Evolutionary conservation across 2,888 invertebrate species (phyloP), one percentile per base, ranked within the genome.

Genomic region (Rhogogaster chlorosoma): DNA sequence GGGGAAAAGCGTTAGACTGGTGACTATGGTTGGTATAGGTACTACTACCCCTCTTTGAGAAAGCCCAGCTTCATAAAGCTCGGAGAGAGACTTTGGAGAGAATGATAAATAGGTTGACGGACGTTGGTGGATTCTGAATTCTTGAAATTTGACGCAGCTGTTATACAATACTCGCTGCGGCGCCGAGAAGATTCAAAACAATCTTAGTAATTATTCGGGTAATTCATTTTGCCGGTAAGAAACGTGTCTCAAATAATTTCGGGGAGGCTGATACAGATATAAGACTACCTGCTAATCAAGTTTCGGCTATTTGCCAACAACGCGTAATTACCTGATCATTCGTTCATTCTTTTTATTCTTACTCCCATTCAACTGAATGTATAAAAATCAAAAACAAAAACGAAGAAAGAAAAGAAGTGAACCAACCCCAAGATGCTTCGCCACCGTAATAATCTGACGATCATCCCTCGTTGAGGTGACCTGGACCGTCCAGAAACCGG

Each of bases 21-120:
- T 49, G 49, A 29, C n/a, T 38, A 38, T 22, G 71, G 42, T 42
- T 12, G 38, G 67, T 29, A 15, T 36, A 6, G 36, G 7, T 70
- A 26, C 32, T 70, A 26, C 32, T 67, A 67, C 67, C 71, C 22
- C 71, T 22, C 42, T 22, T 22, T 18, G 5, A 22, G 71, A 42
- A 42, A 73, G 6, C 12, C 15, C n/a, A 2, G 7, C 10, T 18
- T 18, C 9, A n/a, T 22, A 42, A 42, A 38, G 36, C n/a, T 45
- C 45, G 45, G 77, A 77, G 15, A 77, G 15, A 77, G 53, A 29
- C 6, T 77, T 77, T 29, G 9, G 10, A 7, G 53, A 29, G 53
- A 77, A 53, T 77, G 77, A 77, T 77, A 77, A 77, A 77, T 49
- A 77, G 53, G 49, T 29, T 26, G 71, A 73, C 42, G 71, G 71